phyloP scores from a whole-genome alignment of 2,797 vertebrate genomes.

The Enteromius thamalakanensis region DNA sequence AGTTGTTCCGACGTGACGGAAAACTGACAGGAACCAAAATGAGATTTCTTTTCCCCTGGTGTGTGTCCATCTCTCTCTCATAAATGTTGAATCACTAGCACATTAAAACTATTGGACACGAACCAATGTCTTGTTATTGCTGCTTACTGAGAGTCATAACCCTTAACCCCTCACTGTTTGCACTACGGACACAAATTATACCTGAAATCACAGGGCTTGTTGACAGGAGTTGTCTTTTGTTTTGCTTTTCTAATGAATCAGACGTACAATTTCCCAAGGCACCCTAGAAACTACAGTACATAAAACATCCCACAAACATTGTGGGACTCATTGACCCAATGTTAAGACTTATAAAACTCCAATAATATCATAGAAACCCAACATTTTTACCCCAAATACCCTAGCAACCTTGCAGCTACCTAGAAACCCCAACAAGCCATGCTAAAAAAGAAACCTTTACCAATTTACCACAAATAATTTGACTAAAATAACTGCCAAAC shows the following conservation, averaged over 20 bases:
- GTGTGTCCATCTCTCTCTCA: conserved; percentile 45
- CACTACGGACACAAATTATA: not conserved
- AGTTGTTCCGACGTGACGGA: conserved; percentile 57
- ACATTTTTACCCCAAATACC: not conserved
- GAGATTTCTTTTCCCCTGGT: conserved; percentile 61
- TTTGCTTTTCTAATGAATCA: not conserved
- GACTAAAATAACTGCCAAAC: conserved; percentile 5
- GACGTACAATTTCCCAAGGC: not conserved
- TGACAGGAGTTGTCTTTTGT: not conserved
- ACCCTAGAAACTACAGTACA: not conserved
- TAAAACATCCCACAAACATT: not conserved
- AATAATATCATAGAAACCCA: not conserved
- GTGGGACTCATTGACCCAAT: not conserved
- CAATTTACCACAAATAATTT: not conserved
- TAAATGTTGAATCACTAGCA: conserved; percentile 36
- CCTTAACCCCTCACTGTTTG: not conserved
- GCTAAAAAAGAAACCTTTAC: not conserved
- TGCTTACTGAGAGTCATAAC: conserved; percentile 19
- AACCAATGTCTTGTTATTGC: conserved; percentile 32
- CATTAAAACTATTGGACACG: conserved; percentile 20
- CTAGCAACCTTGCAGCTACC: not conserved
- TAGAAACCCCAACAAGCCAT: not conserved
- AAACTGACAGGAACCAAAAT: conserved; percentile 70
- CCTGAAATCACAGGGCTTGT: not conserved
- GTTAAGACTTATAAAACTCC: not conserved